These are phyloP conservation scores for Crotalus horridus DNA, from an alignment of 2,113 vertebrate species.

Conservation along the genomic window DNA sequence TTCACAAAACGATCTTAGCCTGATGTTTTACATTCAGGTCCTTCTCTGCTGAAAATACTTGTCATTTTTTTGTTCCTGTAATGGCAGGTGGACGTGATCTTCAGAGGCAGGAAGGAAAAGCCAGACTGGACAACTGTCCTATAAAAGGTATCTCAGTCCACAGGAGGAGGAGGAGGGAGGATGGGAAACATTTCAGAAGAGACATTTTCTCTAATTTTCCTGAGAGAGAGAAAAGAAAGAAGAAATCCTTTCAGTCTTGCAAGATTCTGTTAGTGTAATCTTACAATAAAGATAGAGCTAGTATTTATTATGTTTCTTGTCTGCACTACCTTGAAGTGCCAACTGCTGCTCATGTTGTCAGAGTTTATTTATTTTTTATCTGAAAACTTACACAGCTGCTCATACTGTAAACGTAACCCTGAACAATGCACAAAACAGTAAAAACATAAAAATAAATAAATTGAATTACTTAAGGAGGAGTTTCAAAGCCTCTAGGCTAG, in stretches of 20 bases:
- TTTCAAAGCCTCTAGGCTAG: background rate
- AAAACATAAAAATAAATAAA: background rate
- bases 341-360: background rate
- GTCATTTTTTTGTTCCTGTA: background rate
- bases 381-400: background rate
- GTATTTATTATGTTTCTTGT: background rate
- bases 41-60: background rate
- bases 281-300: background rate
- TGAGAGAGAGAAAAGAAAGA: background rate
- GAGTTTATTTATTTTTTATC: background rate
- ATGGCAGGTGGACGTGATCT: background rate
- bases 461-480: background rate
- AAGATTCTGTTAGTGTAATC: background rate
- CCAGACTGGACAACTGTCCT: background rate
- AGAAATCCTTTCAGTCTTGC: background rate
- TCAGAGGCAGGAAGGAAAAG: background rate
- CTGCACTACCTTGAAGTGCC: background rate
- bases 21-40: background rate
- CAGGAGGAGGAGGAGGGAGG: background rate
- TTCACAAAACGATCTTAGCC: background rate
- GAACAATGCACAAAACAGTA: background rate
- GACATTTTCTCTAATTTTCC: background rate
- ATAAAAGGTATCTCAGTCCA: background rate
- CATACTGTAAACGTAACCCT: background rate
- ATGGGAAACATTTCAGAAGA: background rate